Conservation (phyloP, 1,140 invertebrate genomes). For the Amphibalanus amphitrite region DNA sequence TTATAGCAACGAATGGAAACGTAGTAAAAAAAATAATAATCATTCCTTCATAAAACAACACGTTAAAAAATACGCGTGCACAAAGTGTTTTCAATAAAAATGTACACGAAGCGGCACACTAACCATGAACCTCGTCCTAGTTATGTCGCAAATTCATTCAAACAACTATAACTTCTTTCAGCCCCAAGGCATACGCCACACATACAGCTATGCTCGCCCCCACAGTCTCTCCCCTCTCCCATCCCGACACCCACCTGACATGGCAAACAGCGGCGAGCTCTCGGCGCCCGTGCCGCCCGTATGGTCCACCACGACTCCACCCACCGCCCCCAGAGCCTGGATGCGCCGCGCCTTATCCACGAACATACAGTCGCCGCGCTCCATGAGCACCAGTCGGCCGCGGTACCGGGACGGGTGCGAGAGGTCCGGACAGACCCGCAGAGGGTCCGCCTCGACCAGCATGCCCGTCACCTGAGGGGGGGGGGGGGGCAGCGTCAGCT, state of each 20-base stretch:
- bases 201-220: background rate
- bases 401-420: constrained; percentile 39
- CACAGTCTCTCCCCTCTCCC: too few relatives aligned
- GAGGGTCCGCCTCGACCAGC: constrained; percentile 45
- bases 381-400: constrained; percentile 64
- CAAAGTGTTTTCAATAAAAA: background rate
- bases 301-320: constrained; percentile 80
- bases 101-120: background rate
- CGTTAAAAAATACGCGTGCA: background rate
- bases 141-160: background rate
- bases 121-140: background rate
- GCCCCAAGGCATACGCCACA: background rate
- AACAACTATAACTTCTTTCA: background rate
- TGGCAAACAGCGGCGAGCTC: constrained; percentile 70
- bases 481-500: too few relatives aligned
- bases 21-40: too few relatives aligned
- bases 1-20: too few relatives aligned
- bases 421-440: constrained; percentile 46
- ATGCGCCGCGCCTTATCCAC: constrained; percentile 76
- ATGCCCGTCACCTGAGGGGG: constrained; percentile 33
- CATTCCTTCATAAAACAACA: too few relatives aligned
- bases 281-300: constrained; percentile 47
- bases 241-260: constrained; percentile 40
- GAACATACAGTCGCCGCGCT: constrained; percentile 86
- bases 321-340: constrained; percentile 63